Base-by-base conservation (phyloP, 1,140 invertebrate species). In the Holcopasites calliopsidis region DNA sequence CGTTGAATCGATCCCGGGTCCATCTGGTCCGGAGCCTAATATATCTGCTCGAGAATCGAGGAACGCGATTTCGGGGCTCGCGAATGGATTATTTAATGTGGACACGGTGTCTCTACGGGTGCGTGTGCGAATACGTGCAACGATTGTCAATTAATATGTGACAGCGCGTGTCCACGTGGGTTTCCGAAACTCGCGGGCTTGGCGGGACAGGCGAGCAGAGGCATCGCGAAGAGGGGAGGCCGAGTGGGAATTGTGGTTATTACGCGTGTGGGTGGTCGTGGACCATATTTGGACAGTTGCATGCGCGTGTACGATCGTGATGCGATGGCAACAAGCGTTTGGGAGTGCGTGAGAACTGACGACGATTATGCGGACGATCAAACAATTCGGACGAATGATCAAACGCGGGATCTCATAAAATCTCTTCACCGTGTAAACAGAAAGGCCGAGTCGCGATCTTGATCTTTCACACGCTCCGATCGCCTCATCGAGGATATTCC, bases 91-190 rank as follows among this genome's bases (percentile, higher is more conserved):
- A n/a, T 11, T 10, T 4, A 13, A 58, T 13, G 26, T n/a, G 7
- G 1, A n/a, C 7, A 35, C 16, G 10, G 7, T 13, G 4, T 38
- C 49, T 47, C 16, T 23, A 8, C 50, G 40, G 35, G 16, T 23
- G 18, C 26, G 11, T 13, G 6, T 23, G 50, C 31, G 28, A 16
- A 16, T 42, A 33, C 26, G 11, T 16, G 50, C 65, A 7, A 55
- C 52, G 44, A 55, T 42, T 21, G 3, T 18, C 16, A 16, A 40
- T 71, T 71, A 52, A 50, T 50, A 71, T 50, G 35, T 57, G 33
- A 11, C 3, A 35, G n/a, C 69, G 61, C 57, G 69, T 21, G 69
- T 16, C 16, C 0, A 31, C 26, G 11, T 1, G 10, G 38, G 18
- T 31, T 55, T 23, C 28, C 23, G 1, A 7, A 11, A 38, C 11